Base-by-base conservation (phyloP, 2,888 invertebrate genomes). In the Agrenia bidenticulata region DNA sequence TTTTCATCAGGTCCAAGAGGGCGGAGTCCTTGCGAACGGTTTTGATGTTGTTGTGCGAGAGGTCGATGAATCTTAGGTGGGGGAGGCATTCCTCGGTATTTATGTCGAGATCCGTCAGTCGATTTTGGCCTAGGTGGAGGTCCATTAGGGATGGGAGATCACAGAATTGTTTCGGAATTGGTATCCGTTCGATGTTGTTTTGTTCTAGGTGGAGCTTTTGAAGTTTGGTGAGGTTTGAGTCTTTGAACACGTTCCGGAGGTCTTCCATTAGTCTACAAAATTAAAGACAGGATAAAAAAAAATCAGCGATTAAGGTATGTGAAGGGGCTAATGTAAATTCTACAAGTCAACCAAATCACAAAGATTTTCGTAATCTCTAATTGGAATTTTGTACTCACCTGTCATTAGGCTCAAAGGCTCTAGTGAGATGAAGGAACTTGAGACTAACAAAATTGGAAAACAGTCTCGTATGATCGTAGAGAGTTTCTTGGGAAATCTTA, bases 131-230 rank as follows among this genome's bases (percentile, higher is more conserved):
- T 57, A 90, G 79, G 78, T 89, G 85, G 1, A 90, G 80, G 77
- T 89, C 87, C 69, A 85, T 81, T 2, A 90, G 79, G 59, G 82
- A 83, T 0, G 87, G 86, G 24, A 89, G 79, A 76, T 86, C 86
- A 77, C 89, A 90, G 78, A 90, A 90, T 0, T 89, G 85, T 51
- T 83, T 83, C 15, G 82, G 81, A 77, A 88, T 87, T 66, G 82
- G 82, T 73, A 89, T 88, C 56, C 83, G 81, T 26, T 83, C 84
- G 32, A 90, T 89, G 78, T 89, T 87, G 78, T 90, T 90, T 76
- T 89, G 88, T 77, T 89, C 89, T 75, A 90, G 79, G 78, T 90
- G 89, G 1, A 90, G 79, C 77, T 89, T 89, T 70, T 84, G 84
- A 70, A 90, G 79, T 68, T 84, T 85, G 0, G 83, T 84, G 69